Conservation (phyloP, 2,888 invertebrate genomes). For the Clitarchus hookeri region DNA sequence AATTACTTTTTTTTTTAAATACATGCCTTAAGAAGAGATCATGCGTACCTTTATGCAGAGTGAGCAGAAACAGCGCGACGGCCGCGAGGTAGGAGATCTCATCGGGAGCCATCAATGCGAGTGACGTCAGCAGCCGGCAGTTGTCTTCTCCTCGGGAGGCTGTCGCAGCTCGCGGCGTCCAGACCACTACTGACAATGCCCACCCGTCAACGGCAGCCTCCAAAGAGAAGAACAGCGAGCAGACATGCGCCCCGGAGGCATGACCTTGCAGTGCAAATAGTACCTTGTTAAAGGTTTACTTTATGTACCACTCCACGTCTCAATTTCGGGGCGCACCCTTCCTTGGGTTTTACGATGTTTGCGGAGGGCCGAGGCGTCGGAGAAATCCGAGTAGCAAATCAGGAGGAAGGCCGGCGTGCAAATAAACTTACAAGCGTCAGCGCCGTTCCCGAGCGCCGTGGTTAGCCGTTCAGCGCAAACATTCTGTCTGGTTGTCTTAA, state of each 20-base stretch:
- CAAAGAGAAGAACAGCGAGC: too few species aligned
- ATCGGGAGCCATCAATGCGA: not conserved
- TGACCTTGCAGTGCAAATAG: not conserved
- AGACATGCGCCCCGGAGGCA: not conserved
- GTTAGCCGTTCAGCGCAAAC: not conserved
- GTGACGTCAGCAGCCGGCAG: not conserved
- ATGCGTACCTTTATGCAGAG: not conserved
- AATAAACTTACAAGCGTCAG: not conserved
- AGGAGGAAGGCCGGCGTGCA: not conserved
- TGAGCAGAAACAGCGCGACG: not conserved
- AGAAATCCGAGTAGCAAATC: not conserved
- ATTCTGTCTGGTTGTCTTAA: not conserved
- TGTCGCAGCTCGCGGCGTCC: not conserved
- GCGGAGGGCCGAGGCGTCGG: not conserved
- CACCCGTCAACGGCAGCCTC: not conserved
- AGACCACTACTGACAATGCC: not conserved
- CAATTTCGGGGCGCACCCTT: not conserved
- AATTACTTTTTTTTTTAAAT: too few species aligned
- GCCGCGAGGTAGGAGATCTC: not conserved
- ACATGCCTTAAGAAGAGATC: too few species aligned
- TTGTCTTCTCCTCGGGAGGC: not conserved
- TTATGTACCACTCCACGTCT: too few species aligned
- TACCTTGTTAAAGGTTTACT: not conserved
- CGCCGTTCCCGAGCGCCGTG: not conserved
- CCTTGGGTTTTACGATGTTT: not conserved